Evolutionary conservation across 1,140 invertebrate species (phyloP), one percentile per base, ranked within the genome.

Genomic region (Drosophila nikananu): DNA sequence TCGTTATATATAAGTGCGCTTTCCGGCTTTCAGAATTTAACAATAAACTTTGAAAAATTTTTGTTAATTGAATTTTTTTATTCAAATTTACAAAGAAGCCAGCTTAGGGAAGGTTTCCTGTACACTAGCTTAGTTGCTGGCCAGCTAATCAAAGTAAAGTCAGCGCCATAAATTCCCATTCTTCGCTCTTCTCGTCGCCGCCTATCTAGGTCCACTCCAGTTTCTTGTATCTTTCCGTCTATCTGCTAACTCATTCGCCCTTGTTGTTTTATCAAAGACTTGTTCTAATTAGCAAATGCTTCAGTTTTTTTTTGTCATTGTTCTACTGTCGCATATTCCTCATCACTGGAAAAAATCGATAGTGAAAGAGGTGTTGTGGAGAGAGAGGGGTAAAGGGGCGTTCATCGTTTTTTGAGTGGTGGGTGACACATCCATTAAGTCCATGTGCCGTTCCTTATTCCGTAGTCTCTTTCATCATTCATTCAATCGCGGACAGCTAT

Each of bases 271-370:
- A 77, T 77, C 73, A 55, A 44, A 60, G 49, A 39, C 59, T 63
- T 71, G 48, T 80, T 62, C 72, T 83, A 86, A 86, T 86, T 73
- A 80, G 71, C 48, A 72, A 59, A 71, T 70, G 80, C 60, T 42
- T 66, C 42, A 66, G 49, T 63, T 72, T 52, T 52, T 30, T 32
- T 58, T 37, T 58, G 58, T 48, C 59, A 30, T 64, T 37, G 21
- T 39, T 57, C 54, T 37, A 39, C 37, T 57, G 35, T 39, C 23
- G 17, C 55, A 17, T 37, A 37, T 39, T 27, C 21, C 21, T 27
- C 23, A 61, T 54, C 19, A 39, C 37, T 42, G 44, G 6, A 65
- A 65, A 75, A 65, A 76, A 77, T 77, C 72, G 61, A 76, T 76
- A 77, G 58, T 48, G 25, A 35, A 49, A 30, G 61, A 52, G 27